Evolutionary conservation across 1,140 invertebrate species (phyloP).

Genomic region (Euwallacea fornicatus): DNA sequence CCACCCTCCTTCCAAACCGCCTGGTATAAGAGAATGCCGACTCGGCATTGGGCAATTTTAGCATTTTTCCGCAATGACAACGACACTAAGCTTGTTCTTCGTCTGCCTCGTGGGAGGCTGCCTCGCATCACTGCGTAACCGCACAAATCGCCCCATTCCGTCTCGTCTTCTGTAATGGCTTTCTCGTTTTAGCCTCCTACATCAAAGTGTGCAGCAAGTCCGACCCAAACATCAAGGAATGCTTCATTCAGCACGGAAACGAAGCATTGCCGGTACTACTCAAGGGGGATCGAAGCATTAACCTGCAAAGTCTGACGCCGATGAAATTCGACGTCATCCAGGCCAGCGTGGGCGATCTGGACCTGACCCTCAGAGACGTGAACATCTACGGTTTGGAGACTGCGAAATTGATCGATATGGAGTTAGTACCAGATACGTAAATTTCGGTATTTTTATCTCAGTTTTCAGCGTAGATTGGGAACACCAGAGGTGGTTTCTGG

Average conservation of each 20-base stretch:
- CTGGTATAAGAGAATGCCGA: neutral
- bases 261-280: conserved; percentile 42
- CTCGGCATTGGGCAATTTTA: neutral
- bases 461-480: neutral
- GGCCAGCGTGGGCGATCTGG: conserved; percentile 40
- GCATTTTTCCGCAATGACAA: neutral
- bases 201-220: conserved; percentile 47
- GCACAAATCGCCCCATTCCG: neutral
- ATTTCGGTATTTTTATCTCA: neutral
- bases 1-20: neutral
- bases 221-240: conserved; percentile 48
- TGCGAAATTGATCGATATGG: conserved; percentile 36
- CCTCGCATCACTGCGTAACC: neutral
- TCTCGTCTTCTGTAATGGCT: neutral
- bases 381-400: conserved; percentile 42
- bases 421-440: conserved; percentile 32
- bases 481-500: neutral
- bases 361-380: conserved; percentile 40
- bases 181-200: conserved; percentile 47
- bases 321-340: conserved; percentile 41
- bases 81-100: neutral
- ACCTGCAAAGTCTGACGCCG: conserved; percentile 41
- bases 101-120: neutral
- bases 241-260: conserved; percentile 44
- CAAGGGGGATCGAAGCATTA: conserved; percentile 33